Conservation (phyloP, 2,888 invertebrate genomes). For the Pollenia griseotomentosa region DNA sequence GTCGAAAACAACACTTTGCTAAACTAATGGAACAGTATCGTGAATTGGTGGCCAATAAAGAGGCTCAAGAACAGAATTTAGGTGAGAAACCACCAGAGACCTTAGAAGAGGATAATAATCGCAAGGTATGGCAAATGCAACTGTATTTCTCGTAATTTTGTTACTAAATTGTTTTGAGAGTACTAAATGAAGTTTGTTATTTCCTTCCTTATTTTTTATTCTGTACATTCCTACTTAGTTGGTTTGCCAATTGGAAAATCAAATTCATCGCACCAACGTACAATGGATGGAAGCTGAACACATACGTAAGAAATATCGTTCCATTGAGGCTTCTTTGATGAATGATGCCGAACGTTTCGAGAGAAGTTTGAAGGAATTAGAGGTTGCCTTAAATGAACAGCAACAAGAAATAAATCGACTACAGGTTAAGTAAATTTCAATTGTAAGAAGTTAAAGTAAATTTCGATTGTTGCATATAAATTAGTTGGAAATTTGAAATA, state of each 20-base stretch:
- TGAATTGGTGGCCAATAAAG: slow-evolving; percentile 86
- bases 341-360: slow-evolving; percentile 91
- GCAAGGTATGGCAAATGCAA: slow-evolving; percentile 86
- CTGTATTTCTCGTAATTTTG: no score
- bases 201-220: not conserved
- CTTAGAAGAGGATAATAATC: slow-evolving; percentile 86
- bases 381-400: slow-evolving; percentile 88
- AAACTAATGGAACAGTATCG: slow-evolving; percentile 87
- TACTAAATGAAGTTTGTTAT: not conserved
- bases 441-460: slow-evolving; percentile 84
- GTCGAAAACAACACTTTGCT: slow-evolving; percentile 86
- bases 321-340: slow-evolving; percentile 88
- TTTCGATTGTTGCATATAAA: not conserved
- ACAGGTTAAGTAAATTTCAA: slow-evolving; percentile 85
- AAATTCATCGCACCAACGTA: slow-evolving; percentile 91
- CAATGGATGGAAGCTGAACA: slow-evolving; percentile 93
- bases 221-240: slow-evolving; percentile 83
- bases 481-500: not conserved
- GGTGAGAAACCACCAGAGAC: slow-evolving; percentile 83
- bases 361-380: slow-evolving; percentile 88
- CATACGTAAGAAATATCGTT: slow-evolving; percentile 90
- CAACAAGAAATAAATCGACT: slow-evolving; percentile 90
- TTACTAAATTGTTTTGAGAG: not conserved
- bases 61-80: slow-evolving; percentile 83
- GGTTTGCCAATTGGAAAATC: slow-evolving; percentile 90